These are phyloP conservation scores for Oreochromis niloticus DNA, from an alignment of 2,113 vertebrate species.

Conservation along the genomic window DNA sequence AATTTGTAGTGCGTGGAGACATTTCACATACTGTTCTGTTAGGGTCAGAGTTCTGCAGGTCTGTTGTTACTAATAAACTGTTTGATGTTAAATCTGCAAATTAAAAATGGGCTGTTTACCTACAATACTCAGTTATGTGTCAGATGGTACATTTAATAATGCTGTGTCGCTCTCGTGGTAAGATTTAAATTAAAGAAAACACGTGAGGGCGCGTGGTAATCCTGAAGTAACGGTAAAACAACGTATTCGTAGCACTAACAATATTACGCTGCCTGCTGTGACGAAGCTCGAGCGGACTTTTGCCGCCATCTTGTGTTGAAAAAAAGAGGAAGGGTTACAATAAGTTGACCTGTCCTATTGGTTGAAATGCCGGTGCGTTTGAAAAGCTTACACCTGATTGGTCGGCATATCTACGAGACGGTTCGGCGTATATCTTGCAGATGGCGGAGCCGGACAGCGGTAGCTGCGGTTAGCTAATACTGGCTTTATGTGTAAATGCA, in stretches of 20 bases:
- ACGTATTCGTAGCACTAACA: neutral
- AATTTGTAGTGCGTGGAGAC: neutral
- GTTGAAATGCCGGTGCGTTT: slow-evolving; percentile 40
- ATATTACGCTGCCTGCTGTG: neutral
- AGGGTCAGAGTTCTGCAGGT: neutral
- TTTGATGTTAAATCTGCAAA: neutral
- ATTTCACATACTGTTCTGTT: neutral
- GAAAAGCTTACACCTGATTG: slow-evolving; percentile 48
- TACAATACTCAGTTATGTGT: neutral
- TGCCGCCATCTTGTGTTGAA: slow-evolving; percentile 43
- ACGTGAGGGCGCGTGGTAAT: neutral
- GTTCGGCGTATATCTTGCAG: slow-evolving; percentile 58
- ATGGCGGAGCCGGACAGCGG: slow-evolving; percentile 69
- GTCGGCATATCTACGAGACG: slow-evolving; percentile 7
- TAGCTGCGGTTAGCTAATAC: slow-evolving; percentile 46
- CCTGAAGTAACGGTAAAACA: neutral
- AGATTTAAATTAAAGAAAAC: neutral
- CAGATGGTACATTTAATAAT: neutral
- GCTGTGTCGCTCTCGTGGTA: neutral
- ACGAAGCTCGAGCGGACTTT: neutral
- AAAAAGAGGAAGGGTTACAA: neutral
- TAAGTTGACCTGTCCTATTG: slow-evolving; percentile 48
- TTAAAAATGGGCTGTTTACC: neutral
- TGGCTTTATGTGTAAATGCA: slow-evolving; percentile 65
- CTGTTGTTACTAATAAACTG: neutral